Base-by-base conservation (phyloP, 1,140 invertebrate genomes). In the Lepidurus apus region DNA sequence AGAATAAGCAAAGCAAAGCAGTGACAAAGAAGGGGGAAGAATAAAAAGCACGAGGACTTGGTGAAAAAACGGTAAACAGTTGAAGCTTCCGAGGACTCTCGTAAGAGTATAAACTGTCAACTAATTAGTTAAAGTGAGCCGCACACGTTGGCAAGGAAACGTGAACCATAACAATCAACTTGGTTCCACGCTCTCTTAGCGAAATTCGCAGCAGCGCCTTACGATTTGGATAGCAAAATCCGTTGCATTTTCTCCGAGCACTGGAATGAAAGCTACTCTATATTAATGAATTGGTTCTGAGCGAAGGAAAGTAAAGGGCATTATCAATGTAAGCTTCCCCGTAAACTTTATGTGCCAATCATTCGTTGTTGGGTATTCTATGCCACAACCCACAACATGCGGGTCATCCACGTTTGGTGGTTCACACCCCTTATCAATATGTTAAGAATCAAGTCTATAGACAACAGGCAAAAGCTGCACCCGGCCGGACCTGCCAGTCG, bases 381-480 rank as follows among this genome's bases (percentile, higher is more conserved):
- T 34, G 34, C 34, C 34, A 34, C 34, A 21, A 65, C 21, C 17
- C 13, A 21, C 53, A 65, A 21, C n/a, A 13, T n/a, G 1, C 17
- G 53, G 53, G 21, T 65, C 7, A n/a, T 21, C 53, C 53, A 65
- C 53, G 53, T 65, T 65, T 65, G n/a, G 17, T 13, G 53, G 53
- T 65, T 65, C 53, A 13, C 53, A 65, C 53, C 53, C 53, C 53
- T 65, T 65, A 65, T 65, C 53, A 65, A 65, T 65, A 65, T 65
- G n/a, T 65, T 65, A 65, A 17, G 17, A 65, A 65, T 21, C 53
- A 65, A 21, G 53, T 65, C 53, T 9, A 65, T 21, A 65, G 21
- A 65, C 21, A 65, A 65, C 17, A 21, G 21, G 13, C 53, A 65
- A 65, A 65, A 65, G 53, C 53, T 65, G 13, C 53, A 13, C 53